Evolutionary conservation across 2,888 invertebrate genomes (phyloP), one percentile per base, ranked within the genome.

Genomic region (Flexamia atlantica): DNA sequence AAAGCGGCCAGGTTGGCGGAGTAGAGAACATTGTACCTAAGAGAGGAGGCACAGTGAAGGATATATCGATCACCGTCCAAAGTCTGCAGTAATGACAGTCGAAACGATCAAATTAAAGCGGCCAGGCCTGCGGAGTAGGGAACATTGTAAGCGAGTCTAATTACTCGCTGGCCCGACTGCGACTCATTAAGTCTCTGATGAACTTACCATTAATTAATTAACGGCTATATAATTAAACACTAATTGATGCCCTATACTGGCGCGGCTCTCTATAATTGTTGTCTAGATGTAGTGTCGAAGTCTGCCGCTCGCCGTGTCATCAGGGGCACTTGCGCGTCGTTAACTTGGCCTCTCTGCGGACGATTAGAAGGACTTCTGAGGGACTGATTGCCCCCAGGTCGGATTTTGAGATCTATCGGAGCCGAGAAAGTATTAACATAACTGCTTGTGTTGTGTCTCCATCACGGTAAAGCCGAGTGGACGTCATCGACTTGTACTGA

Each of bases 91-190:
- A 79, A 79, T 79, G 79, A 79, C 79, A 79, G 79, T 79, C 53
- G 79, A 79, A 79, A 79, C 79, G 79, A 79, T 79, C 79, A 79
- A 79, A 79, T 79, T 79, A 79, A 79, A 79, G 79, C 79, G 79
- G 32, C 40, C 57, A 0, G 46, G 40, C 23, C 40, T 20, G 74
- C 28, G 40, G 74, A 70, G 76, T 25, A 50, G 40, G 42, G 79
- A 79, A 79, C 79, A 79, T 79, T 79, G 79, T 79, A 79, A 79
- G 79, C 79, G 79, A 57, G n/a, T 79, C 57, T 79, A 79, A 79
- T 79, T 79, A 57, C 79, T 79, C 30, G 17, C 79, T 64, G 64
- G 64, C 64, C 30, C 64, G 30, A 64, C 64, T 64, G 25, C 79
- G 79, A 79, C 79, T 79, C 79, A 79, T 79, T 79, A 79, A 79